These are phyloP conservation scores for Sinhomidia bicolor DNA, from an alignment of 2,888 invertebrate genomes.

Conservation along the genomic window DNA sequence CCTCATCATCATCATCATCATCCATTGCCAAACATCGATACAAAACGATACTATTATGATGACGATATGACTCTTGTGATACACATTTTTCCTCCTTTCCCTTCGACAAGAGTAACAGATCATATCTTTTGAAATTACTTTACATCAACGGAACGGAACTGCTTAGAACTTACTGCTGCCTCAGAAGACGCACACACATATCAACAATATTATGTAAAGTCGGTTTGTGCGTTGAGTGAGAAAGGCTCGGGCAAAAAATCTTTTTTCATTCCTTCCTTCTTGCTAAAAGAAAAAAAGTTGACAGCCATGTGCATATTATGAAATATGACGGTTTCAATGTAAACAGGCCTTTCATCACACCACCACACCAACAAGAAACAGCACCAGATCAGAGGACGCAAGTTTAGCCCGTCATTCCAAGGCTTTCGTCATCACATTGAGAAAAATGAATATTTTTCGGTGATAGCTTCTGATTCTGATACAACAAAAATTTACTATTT, in stretches of 20 bases:
- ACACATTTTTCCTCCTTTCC: constrained; percentile 11
- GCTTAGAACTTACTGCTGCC: neutral
- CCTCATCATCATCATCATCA: constrained; percentile 47
- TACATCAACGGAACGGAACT: neutral
- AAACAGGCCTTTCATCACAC: constrained; percentile 50
- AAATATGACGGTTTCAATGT: constrained; percentile 54
- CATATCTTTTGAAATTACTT: constrained; percentile 8
- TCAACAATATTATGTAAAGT: neutral
- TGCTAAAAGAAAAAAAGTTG: constrained; percentile 30
- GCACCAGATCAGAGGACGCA: neutral
- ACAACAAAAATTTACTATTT: neutral
- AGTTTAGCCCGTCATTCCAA: constrained; percentile 32
- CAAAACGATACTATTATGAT: constrained; percentile 9
- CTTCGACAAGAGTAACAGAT: constrained; percentile 21
- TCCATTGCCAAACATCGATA: constrained; percentile 50
- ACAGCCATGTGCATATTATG: constrained; percentile 59
- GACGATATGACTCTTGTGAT: neutral
- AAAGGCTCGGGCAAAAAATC: neutral
- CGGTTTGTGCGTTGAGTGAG: constrained; percentile 43
- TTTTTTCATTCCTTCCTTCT: neutral
- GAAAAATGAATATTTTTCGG: neutral
- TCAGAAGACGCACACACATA: neutral
- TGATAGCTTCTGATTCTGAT: neutral
- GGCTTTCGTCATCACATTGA: constrained; percentile 1
- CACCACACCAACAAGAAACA: neutral